A percentile compares a stretch with the other conserved stretches of the same genome.
Evolutionary conservation across 2,888 invertebrate genomes (phyloP).

Genomic region (Argyresthia albistria): DNA sequence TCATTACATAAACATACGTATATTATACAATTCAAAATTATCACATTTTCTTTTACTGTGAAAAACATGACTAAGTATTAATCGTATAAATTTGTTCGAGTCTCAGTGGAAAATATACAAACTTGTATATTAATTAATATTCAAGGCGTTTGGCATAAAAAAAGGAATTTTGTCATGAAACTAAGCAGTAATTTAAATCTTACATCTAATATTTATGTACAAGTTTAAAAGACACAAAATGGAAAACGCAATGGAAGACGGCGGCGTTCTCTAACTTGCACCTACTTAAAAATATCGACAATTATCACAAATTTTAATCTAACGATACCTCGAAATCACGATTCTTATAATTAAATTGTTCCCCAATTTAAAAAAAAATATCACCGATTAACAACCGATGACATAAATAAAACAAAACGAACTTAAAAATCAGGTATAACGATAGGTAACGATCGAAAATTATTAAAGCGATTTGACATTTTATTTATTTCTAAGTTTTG

Average conservation of each 20-base stretch:
- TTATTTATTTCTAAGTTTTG: conserved; percentile 50
- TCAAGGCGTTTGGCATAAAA: not conserved
- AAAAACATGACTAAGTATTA: not conserved
- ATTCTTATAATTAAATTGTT: conserved; percentile 65
- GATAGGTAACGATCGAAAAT: conserved; percentile 62
- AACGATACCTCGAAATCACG: conserved; percentile 65
- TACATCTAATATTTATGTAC: conserved; percentile 44
- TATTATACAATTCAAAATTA: not conserved
- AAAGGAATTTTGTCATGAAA: conserved; percentile 2
- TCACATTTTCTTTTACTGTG: not conserved
- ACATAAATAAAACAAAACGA: conserved; percentile 40
- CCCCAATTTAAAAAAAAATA: conserved; percentile 50
- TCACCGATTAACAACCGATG: conserved; percentile 36
- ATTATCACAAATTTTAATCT: conserved; percentile 64
- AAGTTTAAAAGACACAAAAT: conserved; percentile 27
- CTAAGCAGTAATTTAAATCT: conserved; percentile 15
- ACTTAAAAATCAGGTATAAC: conserved; percentile 61
- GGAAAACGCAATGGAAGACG: conserved; percentile 64
- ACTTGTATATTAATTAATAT: not conserved
- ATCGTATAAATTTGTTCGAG: not conserved
- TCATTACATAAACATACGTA: too few relatives aligned
- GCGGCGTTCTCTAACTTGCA: conserved; percentile 22
- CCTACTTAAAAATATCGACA: conserved; percentile 31
- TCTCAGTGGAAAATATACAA: not conserved
- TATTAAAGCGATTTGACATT: conserved; percentile 57